These are phyloP conservation scores for Agapornis roseicollis DNA, from an alignment of 2,113 vertebrate genomes.

Conservation along the genomic window DNA sequence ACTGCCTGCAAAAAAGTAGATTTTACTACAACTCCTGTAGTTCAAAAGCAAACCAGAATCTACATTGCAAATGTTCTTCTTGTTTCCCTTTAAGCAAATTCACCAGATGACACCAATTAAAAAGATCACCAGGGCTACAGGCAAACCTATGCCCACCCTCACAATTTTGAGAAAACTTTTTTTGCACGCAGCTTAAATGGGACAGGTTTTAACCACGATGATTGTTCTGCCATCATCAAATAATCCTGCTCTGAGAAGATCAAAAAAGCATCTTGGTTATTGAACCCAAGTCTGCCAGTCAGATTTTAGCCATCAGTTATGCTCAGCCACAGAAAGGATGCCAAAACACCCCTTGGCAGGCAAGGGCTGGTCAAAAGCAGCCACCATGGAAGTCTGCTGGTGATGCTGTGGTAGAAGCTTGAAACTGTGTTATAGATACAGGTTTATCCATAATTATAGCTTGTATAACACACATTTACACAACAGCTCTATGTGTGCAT, in stretches of 20 bases:
- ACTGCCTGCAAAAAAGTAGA: neutral
- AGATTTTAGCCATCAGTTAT: neutral
- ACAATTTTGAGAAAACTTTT: neutral
- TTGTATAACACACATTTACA: neutral
- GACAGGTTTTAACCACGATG: neutral
- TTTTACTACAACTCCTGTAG: neutral
- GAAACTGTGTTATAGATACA: neutral
- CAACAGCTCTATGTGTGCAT: neutral
- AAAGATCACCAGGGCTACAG: neutral
- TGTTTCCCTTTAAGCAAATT: neutral
- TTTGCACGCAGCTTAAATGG: neutral
- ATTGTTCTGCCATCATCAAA: neutral
- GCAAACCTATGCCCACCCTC: neutral
- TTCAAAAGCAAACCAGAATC: neutral
- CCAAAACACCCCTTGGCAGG: neutral
- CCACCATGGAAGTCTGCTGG: neutral
- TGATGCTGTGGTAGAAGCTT: neutral
- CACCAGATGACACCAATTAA: neutral
- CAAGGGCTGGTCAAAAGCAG: neutral
- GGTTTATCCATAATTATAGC: neutral
- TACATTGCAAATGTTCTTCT: neutral
- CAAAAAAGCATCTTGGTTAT: neutral
- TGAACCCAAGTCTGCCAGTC: neutral
- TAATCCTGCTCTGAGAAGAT: neutral
- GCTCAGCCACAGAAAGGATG: neutral